A percentile compares a stretch with the other conserved stretches of the same genome.
These are phyloP conservation scores for Zoanthus sociatus DNA, from an alignment of 92 coral and sea anemone species.

Conservation along the genomic window DNA sequence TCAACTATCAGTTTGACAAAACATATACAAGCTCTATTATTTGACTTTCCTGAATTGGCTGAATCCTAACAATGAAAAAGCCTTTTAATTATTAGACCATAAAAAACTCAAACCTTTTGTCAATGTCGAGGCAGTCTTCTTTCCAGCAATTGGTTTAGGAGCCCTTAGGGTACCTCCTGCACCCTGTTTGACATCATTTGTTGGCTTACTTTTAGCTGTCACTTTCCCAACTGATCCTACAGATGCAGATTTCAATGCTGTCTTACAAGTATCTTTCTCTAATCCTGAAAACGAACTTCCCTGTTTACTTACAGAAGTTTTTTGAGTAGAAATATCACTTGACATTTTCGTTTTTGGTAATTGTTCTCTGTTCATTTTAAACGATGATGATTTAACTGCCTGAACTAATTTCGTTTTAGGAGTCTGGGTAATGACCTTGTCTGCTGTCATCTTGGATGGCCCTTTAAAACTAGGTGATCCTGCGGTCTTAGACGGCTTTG, in stretches of 20 bases:
- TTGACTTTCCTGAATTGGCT: too few species aligned
- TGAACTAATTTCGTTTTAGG: neutral
- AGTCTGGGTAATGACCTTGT: neutral
- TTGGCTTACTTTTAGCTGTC: neutral
- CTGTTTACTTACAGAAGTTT: constrained; percentile 4
- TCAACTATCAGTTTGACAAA: too few species aligned
- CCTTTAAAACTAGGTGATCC: neutral
- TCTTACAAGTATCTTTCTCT: constrained; percentile 2
- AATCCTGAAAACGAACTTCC: constrained; percentile 9
- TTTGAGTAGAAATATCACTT: constrained; percentile 1
- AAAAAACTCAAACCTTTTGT: neutral
- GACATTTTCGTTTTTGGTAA: constrained; percentile 12
- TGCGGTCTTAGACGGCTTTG: constrained; percentile 21
- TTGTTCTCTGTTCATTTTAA: constrained; percentile 22
- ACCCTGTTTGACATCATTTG: neutral
- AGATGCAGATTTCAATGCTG: constrained; percentile 8
- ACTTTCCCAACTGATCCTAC: constrained; percentile 29
- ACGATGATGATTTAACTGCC: constrained; percentile 11
- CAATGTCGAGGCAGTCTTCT: neutral
- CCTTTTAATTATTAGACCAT: too few species aligned
- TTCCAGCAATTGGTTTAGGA: constrained; percentile 22
- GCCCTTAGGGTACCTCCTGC: neutral
- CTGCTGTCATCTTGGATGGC: neutral
- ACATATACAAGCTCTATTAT: too few species aligned
- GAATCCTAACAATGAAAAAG: too few species aligned